These are phyloP conservation scores for Micrasema longulum DNA, from an alignment of 1,140 invertebrate genomes.

Conservation along the genomic window DNA sequence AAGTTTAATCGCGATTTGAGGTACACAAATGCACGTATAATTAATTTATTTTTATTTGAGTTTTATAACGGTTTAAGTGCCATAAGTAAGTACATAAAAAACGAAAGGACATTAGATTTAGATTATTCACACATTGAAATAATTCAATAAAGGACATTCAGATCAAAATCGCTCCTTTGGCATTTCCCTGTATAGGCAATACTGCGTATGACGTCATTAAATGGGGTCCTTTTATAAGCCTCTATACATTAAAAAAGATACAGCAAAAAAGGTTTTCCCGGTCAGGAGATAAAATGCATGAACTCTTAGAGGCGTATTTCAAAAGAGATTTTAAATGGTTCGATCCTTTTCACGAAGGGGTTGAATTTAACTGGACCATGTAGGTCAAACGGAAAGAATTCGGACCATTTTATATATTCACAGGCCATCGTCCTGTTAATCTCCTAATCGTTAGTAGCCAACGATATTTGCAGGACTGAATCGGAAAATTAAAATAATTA, in stretches of 20 bases:
- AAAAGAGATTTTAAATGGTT: not conserved
- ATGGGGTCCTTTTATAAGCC: conserved; percentile 1
- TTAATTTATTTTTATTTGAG: too few species aligned
- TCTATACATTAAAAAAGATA: not conserved
- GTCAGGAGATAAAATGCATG: not conserved
- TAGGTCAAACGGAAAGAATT: conserved; percentile 12
- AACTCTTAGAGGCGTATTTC: not conserved
- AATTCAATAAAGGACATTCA: conserved; percentile 23
- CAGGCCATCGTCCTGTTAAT: conserved; percentile 37
- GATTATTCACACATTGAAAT: conserved; percentile 5
- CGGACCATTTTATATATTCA: conserved; percentile 31
- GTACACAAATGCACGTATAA: too few species aligned
- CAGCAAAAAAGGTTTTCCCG: too few species aligned
- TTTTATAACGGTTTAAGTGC: too few species aligned
- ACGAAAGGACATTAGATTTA: conserved; percentile 12
- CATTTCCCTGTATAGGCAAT: conserved; percentile 25
- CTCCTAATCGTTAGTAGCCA: conserved; percentile 33
- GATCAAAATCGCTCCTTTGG: conserved; percentile 15
- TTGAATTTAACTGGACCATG: not conserved
- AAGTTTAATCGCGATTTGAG: too few species aligned
- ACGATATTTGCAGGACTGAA: conserved; percentile 11
- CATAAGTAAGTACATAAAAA: too few species aligned
- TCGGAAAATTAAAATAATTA: not conserved
- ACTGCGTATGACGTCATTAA: conserved; percentile 33
- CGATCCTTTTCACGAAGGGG: not conserved